Percentiles rank a stretch among this genome's conserved stretches.
Conservation (phyloP, 2,797 vertebrate species). For the Muscicapa comitata region DNA sequence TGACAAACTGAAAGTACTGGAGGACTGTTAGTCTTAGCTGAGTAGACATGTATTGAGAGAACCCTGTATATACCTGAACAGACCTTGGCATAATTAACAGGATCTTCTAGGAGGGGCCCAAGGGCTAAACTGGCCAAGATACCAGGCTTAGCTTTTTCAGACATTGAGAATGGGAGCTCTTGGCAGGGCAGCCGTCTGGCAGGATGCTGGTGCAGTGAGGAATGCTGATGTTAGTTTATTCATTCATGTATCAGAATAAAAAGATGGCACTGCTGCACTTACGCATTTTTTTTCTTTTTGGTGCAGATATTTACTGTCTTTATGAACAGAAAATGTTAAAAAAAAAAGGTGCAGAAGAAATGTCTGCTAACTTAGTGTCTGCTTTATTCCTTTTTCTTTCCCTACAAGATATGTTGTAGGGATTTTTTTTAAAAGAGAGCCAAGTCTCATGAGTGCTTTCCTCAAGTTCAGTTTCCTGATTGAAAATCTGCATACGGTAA, state of each 20-base stretch:
- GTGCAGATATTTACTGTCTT: background rate
- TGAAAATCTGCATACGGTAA: constrained; percentile 63
- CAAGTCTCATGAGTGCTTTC: constrained; percentile 12
- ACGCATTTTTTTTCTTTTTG: background rate
- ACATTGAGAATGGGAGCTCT: background rate
- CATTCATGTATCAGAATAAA: background rate
- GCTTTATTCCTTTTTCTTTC: background rate
- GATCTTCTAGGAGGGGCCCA: background rate
- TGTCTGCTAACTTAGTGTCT: background rate
- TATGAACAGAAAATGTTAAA: background rate
- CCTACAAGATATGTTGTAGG: background rate
- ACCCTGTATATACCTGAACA: constrained; percentile 11
- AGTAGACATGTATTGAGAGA: background rate
- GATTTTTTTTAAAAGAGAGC: background rate
- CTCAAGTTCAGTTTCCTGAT: constrained; percentile 50
- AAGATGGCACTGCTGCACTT: background rate
- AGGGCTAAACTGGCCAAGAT: background rate
- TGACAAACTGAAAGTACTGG: constrained; percentile 1
- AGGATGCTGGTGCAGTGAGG: background rate
- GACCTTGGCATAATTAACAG: constrained; percentile 41
- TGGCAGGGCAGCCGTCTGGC: background rate
- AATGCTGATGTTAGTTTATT: background rate
- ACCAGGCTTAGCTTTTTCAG: constrained; percentile 14
- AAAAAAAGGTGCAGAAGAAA: background rate
- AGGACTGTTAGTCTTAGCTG: background rate